These are phyloP conservation scores for Epinotia brunnichana DNA, from an alignment of 2,888 invertebrate species.

Conservation along the genomic window DNA sequence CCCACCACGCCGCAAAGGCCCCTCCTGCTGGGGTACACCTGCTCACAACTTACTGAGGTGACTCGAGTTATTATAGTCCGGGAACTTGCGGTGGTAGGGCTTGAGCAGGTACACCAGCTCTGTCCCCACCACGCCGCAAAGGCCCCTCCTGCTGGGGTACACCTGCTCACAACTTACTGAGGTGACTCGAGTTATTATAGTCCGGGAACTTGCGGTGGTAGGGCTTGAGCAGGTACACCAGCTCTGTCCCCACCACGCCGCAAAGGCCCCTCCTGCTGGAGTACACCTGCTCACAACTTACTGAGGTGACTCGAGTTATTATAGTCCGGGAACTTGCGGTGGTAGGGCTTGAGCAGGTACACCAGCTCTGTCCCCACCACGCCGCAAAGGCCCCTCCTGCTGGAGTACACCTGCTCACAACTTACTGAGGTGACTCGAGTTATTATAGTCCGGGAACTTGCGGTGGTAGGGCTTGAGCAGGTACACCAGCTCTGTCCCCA, in stretches of 20 bases:
- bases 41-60: slow-evolving; percentile 46
- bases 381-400: slow-evolving; percentile 70
- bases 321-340: slow-evolving; percentile 64
- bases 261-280: slow-evolving; percentile 72
- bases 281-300: slow-evolving; percentile 63
- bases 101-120: slow-evolving; percentile 75
- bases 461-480: slow-evolving; percentile 72
- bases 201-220: slow-evolving; percentile 69
- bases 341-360: slow-evolving; percentile 72
- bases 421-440: slow-evolving; percentile 50
- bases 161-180: slow-evolving; percentile 59
- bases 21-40: slow-evolving; percentile 77
- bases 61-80: slow-evolving; percentile 58
- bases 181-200: slow-evolving; percentile 53
- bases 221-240: slow-evolving; percentile 74
- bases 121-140: slow-evolving; percentile 72
- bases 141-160: slow-evolving; percentile 73
- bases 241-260: slow-evolving; percentile 74
- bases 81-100: slow-evolving; percentile 69
- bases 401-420: slow-evolving; percentile 70
- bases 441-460: slow-evolving; percentile 63
- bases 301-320: slow-evolving; percentile 54
- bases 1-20: slow-evolving; percentile 74
- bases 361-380: slow-evolving; percentile 76
- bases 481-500: slow-evolving; percentile 73